Base-by-base conservation (phyloP, 2,888 invertebrate species). In the Alitta virens region DNA sequence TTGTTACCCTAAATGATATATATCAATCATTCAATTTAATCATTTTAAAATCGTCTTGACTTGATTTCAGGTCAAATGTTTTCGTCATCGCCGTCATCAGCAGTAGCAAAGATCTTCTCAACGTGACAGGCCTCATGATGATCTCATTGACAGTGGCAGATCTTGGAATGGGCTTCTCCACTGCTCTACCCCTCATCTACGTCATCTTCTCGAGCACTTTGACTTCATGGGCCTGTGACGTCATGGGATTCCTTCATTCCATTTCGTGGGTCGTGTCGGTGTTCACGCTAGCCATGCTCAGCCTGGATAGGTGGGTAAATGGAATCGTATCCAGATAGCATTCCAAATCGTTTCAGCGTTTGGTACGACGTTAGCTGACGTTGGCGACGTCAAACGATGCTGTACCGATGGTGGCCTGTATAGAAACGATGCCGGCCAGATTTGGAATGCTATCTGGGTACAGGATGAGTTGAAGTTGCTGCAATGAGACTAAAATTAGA, bases 211-310 rank as follows among this genome's bases (percentile, higher is more conserved):
- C 54, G 3, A n/a, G 12, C 18, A 16, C 7, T 12, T 7, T 54
- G 16, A 16, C 16, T 7, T 2, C 27, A 27, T 14, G 7, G 5
- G 54, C 21, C 5, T 54, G 54, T 24, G 54, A 54, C 27, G 16
- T n/a, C n/a, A 38, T 54, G 33, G 54, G 54, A 16, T 54, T 54
- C 23, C 12, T 54, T 3, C 24, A 54, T 27, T 54, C 54, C 26
- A 27, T 54, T 3, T 16, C 54, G 5, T 54, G 54, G 54, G 33
- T 27, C 3, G 54, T 54, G 9, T 54, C 54, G n/a, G 54, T 54
- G 54, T 54, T 16, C n/a, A 54, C 33, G 9, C 23, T 54, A 3
- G 38, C 27, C 2, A 2, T 38, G 27, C 23, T 54, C 16, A 54
- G 54, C 18, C 2, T 54, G 2, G 54, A 54, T 33, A 16, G 33